A percentile compares a stretch with the other conserved stretches of the same genome.
Conservation (phyloP, 2,797 vertebrate species). For the Zalophus californianus region DNA sequence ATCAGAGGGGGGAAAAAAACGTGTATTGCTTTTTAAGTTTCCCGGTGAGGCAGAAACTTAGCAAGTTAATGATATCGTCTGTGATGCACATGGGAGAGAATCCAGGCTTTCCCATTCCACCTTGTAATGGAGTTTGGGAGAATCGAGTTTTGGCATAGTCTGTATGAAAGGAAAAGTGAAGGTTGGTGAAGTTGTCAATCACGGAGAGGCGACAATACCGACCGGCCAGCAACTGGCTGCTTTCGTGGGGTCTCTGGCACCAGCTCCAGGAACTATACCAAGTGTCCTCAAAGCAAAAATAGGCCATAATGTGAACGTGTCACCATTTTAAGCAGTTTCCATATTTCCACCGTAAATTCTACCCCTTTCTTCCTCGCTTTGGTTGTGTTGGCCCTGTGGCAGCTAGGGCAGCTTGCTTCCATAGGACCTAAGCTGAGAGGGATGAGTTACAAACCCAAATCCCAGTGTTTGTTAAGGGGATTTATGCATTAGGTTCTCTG, state of each 20-base stretch:
- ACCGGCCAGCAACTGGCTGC: background rate
- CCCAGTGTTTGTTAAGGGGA: slow-evolving; percentile 71
- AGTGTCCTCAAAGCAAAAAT: background rate
- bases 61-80: background rate
- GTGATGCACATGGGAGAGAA: background rate
- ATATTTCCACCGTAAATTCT: background rate
- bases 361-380: background rate
- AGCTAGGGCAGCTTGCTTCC: background rate
- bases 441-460: slow-evolving; percentile 79
- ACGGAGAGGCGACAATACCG: background rate
- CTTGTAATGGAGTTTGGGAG: background rate
- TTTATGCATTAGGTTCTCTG: slow-evolving; percentile 62
- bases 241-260: background rate
- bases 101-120: background rate
- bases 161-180: background rate
- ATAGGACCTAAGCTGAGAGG: background rate
- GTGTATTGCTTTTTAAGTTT: background rate
- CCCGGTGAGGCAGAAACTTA: background rate
- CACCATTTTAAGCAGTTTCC: background rate
- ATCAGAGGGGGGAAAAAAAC: background rate
- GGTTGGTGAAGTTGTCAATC: background rate
- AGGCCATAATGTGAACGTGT: background rate
- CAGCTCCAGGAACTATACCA: background rate
- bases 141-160: background rate
- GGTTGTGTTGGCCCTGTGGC: background rate